Evolutionary conservation across 2,888 invertebrate genomes (phyloP).

Genomic region (Orthosia gracilis): DNA sequence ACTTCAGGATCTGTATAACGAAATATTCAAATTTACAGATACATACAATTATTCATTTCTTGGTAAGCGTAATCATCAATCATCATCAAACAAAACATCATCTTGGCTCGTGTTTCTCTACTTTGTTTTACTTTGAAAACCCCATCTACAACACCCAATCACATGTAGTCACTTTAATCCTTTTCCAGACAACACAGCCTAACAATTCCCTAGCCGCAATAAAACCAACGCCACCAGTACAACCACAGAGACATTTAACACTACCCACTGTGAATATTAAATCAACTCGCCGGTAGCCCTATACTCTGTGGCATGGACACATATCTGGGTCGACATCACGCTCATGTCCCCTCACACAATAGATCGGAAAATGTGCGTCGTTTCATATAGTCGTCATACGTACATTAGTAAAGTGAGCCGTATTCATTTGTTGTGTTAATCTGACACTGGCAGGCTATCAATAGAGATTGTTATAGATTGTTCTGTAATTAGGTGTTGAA

Average conservation of each 20-base stretch:
- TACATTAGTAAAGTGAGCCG: slow-evolving; percentile 55
- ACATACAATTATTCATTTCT: neutral
- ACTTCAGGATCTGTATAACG: too few relatives aligned
- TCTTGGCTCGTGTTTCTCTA: neutral
- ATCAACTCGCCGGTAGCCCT: slow-evolving; percentile 54
- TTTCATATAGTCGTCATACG: slow-evolving; percentile 55
- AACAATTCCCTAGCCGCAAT: neutral
- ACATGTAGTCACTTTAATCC: too few relatives aligned
- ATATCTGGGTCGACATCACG: slow-evolving; percentile 66
- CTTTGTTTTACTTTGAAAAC: neutral
- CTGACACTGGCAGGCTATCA: slow-evolving; percentile 14
- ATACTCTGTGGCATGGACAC: slow-evolving; percentile 50
- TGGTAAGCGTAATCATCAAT: too few relatives aligned
- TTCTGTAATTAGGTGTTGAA: slow-evolving; percentile 18
- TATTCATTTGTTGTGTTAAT: slow-evolving; percentile 32
- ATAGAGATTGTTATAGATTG: slow-evolving; percentile 4
- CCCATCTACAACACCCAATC: neutral
- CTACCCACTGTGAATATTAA: slow-evolving; percentile 41
- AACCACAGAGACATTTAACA: slow-evolving; percentile 28
- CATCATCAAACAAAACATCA: neutral
- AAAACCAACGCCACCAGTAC: slow-evolving; percentile 19
- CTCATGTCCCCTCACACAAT: slow-evolving; percentile 63
- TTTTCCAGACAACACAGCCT: neutral
- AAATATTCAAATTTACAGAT: neutral
- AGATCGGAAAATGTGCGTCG: slow-evolving; percentile 69